A percentile compares a stretch with the other conserved stretches of the same genome.
phyloP scores from a whole-genome alignment of 2,797 vertebrate species.

The Hylomyscus alleni region DNA sequence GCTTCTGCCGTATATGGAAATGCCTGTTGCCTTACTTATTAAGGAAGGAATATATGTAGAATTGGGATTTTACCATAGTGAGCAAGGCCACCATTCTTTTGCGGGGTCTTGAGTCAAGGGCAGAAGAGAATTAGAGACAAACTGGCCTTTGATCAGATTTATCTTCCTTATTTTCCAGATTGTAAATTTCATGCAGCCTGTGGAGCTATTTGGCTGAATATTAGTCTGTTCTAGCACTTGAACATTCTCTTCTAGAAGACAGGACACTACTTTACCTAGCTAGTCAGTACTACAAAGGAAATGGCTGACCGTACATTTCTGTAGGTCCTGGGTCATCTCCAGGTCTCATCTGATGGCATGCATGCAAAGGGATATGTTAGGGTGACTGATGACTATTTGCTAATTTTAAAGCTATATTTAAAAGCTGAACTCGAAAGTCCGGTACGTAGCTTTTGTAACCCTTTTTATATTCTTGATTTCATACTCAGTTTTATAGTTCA shows the following conservation, averaged over 20 bases:
- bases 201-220: constrained; percentile 15
- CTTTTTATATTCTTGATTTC: constrained; percentile 59
- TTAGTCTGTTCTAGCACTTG: not conserved
- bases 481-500: constrained; percentile 43
- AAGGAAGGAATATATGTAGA: constrained; percentile 26
- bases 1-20: not conserved
- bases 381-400: constrained; percentile 11
- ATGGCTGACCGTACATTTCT: constrained; percentile 14
- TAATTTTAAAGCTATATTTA: constrained; percentile 9
- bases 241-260: constrained; percentile 44
- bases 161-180: constrained; percentile 34
- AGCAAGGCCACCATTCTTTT: constrained; percentile 47
- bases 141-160: constrained; percentile 27
- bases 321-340: constrained; percentile 42
- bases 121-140: constrained; percentile 36
- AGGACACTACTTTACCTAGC: not conserved
- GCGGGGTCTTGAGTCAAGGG: not conserved
- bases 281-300: constrained; percentile 49
- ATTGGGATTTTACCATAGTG: not conserved
- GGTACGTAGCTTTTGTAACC: constrained; percentile 52
- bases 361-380: constrained; percentile 51
- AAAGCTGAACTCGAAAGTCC: constrained; percentile 28
- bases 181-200: not conserved
- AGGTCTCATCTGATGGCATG: constrained; percentile 52
- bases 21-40: constrained; percentile 43